Percentiles rank a stretch among this genome's conserved stretches.
Evolutionary conservation across 92 coral and sea anemone genomes (phyloP).

Genomic region (Bergia sp.): DNA sequence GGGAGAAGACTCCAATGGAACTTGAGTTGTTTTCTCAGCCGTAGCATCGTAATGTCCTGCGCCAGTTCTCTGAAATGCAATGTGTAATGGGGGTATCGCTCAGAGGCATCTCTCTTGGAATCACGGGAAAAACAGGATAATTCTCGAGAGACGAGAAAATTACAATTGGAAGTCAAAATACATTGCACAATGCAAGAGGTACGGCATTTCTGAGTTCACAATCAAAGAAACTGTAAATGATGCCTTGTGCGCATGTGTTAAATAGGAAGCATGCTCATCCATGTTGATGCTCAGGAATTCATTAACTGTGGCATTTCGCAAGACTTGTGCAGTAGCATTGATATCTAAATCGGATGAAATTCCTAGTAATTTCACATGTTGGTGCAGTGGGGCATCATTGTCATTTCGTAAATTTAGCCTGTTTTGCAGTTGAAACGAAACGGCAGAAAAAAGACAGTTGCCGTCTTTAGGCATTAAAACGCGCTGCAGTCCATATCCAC

Average conservation of each 20-base stretch:
- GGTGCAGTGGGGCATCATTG: neutral
- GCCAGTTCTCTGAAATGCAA: conserved; percentile 36
- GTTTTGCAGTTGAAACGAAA: conserved; percentile 30
- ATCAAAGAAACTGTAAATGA: conserved; percentile 32
- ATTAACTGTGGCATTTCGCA: conserved; percentile 47
- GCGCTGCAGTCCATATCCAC: conserved; percentile 50
- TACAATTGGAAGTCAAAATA: conserved; percentile 14
- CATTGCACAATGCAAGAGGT: conserved; percentile 40
- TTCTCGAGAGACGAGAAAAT: conserved; percentile 46
- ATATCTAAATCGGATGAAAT: neutral
- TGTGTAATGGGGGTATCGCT: conserved; percentile 34
- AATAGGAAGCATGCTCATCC: conserved; percentile 44
- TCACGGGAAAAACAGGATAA: conserved; percentile 44
- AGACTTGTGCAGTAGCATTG: neutral
- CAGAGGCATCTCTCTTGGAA: conserved; percentile 41
- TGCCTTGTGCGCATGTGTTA: neutral
- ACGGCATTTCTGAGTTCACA: conserved; percentile 50
- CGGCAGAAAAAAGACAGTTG: conserved; percentile 41
- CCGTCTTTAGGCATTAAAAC: conserved; percentile 45
- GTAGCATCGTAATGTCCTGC: conserved; percentile 46
- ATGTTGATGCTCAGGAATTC: conserved; percentile 49
- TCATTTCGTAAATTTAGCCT: conserved; percentile 19
- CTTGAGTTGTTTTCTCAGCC: conserved; percentile 24
- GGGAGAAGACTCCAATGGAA: conserved; percentile 13
- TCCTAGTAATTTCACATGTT: neutral